Base-by-base conservation (phyloP, 2,113 vertebrate species). In the Dromaius novaehollandiae region DNA sequence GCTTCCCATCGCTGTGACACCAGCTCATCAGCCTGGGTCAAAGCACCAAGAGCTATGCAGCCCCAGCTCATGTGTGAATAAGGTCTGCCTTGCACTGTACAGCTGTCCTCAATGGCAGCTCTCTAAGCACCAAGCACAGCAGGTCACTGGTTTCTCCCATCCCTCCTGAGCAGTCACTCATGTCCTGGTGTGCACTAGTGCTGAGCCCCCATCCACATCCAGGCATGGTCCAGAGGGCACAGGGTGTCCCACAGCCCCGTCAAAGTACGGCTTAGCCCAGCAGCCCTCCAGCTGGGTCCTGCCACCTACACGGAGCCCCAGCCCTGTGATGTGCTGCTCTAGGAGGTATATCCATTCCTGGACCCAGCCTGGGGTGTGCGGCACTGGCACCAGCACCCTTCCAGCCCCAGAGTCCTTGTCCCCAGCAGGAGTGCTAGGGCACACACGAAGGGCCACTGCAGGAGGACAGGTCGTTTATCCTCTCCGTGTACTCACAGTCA, bases 1-100 rank as follows among this genome's bases (percentile, higher is more conserved):
- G 6, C 9, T 12, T 20, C 30, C 44, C 46, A 46, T 71, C 4
- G 4, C 8, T 0, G 0, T 56, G 18, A 10, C 34, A 40, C 11
- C 38, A 65, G 71, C n/a, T 50, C 7, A 3, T 30, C 19, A 20
- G 22, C 7, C n/a, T 40, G 48, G 48, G 65, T 32, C 11, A 48
- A n/a, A 90, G 19, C 19, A 25, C 24, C 0, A 4, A 63, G 18
- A n/a, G 22, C 46, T 83, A 56, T 25, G n/a, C 28, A 48, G 56
- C 36, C 21, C 13, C 50, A 44, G 25, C 42, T 42, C 50, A 51
- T 15, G 8, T 71, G n/a, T 21, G 64, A 50, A 77, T 16, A 42
- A n/a, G 14, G 36, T 38, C n/a, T 44, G 7, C 9, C 19, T 56
- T 25, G 55, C 16, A 55, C 13, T 0, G 1, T 22, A 19, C 18